Percentiles rank a stretch among this genome's conserved stretches.
These are phyloP conservation scores for Brachionus plicatilis DNA, from an alignment of 1,140 invertebrate genomes.

Conservation along the genomic window DNA sequence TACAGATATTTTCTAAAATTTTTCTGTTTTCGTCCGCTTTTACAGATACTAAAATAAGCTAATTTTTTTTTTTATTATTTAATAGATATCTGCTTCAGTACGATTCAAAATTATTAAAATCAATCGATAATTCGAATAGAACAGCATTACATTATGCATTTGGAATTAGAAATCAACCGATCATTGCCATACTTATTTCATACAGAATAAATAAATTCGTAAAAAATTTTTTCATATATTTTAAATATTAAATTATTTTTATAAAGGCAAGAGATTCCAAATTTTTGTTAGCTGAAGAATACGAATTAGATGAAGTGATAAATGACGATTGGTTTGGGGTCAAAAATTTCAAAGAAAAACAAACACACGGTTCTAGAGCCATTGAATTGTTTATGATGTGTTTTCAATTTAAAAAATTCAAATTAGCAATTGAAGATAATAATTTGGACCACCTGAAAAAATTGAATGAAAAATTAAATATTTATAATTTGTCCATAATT, in stretches of 20 bases:
- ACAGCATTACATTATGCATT: constrained; percentile 31
- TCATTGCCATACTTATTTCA: not conserved
- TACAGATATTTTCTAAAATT: too few relatives aligned
- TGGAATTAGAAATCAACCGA: not conserved
- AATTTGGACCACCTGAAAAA: not conserved
- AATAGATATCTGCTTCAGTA: not conserved
- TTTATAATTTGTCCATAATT: not conserved
- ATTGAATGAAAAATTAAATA: not conserved
- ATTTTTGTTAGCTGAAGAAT: constrained; percentile 18
- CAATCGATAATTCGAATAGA: constrained; percentile 16
- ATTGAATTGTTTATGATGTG: constrained; percentile 22
- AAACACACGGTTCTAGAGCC: not conserved
- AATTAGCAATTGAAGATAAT: not conserved
- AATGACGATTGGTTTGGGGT: not conserved
- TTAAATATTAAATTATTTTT: not conserved
- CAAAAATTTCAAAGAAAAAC: not conserved
- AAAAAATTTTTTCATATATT: not conserved
- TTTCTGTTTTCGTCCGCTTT: too few relatives aligned
- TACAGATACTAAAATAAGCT: too few relatives aligned
- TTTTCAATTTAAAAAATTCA: constrained; percentile 7
- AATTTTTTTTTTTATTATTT: not conserved
- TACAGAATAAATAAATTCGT: not conserved
- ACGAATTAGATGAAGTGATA: not conserved
- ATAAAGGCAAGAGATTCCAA: not conserved
- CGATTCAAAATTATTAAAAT: not conserved